phyloP scores from a whole-genome alignment of 2,797 vertebrate species.

The Nyctalus aviator region DNA sequence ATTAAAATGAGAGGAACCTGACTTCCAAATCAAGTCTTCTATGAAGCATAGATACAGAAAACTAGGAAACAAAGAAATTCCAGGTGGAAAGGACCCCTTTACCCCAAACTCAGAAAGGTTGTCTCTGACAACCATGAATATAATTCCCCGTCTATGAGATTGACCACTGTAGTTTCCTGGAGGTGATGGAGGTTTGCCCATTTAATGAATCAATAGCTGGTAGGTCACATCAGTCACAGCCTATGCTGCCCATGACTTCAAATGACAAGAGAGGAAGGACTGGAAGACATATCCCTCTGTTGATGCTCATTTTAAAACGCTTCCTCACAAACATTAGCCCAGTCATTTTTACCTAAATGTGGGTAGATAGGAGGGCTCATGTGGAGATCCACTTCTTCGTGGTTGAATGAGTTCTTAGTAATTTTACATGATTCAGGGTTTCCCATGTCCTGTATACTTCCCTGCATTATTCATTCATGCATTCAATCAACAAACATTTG shows the following conservation, averaged over 20 bases:
- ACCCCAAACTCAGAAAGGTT: not conserved
- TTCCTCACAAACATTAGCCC: not conserved
- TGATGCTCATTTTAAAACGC: not conserved
- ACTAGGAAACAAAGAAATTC: not conserved
- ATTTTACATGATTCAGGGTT: not conserved
- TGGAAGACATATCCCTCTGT: not conserved
- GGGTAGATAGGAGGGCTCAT: rapidly evolving
- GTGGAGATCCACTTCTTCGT: not conserved
- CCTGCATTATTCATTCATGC: not conserved
- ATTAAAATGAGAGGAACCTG: not conserved
- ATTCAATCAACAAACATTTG: not conserved
- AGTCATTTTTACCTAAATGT: not conserved
- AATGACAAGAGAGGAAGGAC: not conserved
- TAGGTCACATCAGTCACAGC: not conserved
- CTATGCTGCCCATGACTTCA: not conserved
- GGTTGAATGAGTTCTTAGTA: not conserved
- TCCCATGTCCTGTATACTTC: not conserved
- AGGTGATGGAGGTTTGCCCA: not conserved
- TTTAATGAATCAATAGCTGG: not conserved
- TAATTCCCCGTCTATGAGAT: not conserved
- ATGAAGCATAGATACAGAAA: not conserved
- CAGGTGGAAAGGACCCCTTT: not conserved
- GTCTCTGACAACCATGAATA: not conserved
- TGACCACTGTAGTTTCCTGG: not conserved
- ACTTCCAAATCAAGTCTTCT: not conserved